A percentile compares a stretch with the other conserved stretches of the same genome.
Conservation (phyloP, 2,113 vertebrate species). For the Mus pahari region DNA sequence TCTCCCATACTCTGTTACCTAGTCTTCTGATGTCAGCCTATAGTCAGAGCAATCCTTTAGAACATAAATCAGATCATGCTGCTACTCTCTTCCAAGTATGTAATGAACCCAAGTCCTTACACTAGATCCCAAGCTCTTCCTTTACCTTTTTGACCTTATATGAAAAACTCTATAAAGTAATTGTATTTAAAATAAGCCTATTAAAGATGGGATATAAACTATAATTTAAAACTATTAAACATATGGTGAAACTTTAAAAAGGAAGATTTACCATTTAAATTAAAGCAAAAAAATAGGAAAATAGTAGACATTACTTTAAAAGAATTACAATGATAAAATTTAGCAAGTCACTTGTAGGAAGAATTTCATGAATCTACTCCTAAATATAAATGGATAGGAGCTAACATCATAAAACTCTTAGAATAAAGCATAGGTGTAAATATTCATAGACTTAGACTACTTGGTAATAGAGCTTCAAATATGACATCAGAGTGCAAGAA, state of each 20-base stretch:
- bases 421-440: neutral
- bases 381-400: neutral
- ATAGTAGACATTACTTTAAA: neutral
- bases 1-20: neutral
- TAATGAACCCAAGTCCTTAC: neutral
- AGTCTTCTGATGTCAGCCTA: neutral
- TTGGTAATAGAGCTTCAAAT: neutral
- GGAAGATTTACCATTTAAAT: conserved; percentile 11
- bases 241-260: neutral
- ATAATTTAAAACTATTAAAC: neutral
- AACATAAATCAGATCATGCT: neutral
- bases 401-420: neutral
- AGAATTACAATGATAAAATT: neutral
- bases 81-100: neutral
- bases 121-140: neutral
- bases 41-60: neutral
- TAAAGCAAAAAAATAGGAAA: neutral
- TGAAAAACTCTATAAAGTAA: neutral
- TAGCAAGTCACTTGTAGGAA: neutral
- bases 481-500: neutral
- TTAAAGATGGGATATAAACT: conserved; percentile 13
- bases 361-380: conserved; percentile 5
- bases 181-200: neutral
- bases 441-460: neutral
- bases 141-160: neutral